Conservation (phyloP, 92 coral and sea anemone genomes). For the Parazoanthus atlanticus region DNA sequence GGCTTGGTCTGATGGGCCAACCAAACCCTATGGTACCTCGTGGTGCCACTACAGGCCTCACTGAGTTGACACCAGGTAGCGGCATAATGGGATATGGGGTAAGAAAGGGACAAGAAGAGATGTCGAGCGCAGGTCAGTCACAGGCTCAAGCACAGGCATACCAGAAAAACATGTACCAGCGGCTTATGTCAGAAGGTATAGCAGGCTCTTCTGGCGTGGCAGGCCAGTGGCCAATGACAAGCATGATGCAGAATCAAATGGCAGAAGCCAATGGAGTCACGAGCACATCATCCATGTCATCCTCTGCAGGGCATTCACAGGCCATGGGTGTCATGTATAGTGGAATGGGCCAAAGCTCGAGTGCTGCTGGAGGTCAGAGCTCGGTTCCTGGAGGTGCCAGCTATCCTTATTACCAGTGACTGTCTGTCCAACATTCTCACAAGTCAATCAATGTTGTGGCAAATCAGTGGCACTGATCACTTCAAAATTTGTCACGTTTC, state of each 20-base stretch:
- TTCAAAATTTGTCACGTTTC: background rate
- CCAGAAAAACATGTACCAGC: slow-evolving; percentile 69
- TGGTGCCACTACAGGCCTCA: slow-evolving; percentile 50
- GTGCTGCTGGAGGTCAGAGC: slow-evolving; percentile 42
- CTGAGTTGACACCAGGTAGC: slow-evolving; percentile 61
- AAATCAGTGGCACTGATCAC: background rate
- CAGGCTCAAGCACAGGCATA: slow-evolving; percentile 37
- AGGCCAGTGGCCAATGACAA: slow-evolving; percentile 51
- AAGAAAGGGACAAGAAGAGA: slow-evolving; percentile 31
- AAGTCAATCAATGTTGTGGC: background rate
- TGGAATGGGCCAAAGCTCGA: slow-evolving; percentile 54
- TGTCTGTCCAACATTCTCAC: background rate
- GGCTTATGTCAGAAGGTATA: slow-evolving; percentile 66
- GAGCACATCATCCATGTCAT: slow-evolving; percentile 42
- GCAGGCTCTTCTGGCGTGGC: slow-evolving; percentile 48
- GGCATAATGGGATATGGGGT: slow-evolving; percentile 68
- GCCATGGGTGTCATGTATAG: slow-evolving; percentile 58
- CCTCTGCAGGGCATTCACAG: slow-evolving; percentile 43
- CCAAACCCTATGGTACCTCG: slow-evolving; percentile 56
- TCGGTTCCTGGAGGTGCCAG: slow-evolving; percentile 36
- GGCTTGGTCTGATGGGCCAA: slow-evolving; percentile 55
- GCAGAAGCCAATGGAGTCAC: slow-evolving; percentile 59
- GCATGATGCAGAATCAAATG: slow-evolving; percentile 43
- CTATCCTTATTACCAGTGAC: slow-evolving; percentile 62
- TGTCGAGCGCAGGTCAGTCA: slow-evolving; percentile 19